Conservation (phyloP, 2,113 vertebrate species). For the Hemiscyllium ocellatum region DNA sequence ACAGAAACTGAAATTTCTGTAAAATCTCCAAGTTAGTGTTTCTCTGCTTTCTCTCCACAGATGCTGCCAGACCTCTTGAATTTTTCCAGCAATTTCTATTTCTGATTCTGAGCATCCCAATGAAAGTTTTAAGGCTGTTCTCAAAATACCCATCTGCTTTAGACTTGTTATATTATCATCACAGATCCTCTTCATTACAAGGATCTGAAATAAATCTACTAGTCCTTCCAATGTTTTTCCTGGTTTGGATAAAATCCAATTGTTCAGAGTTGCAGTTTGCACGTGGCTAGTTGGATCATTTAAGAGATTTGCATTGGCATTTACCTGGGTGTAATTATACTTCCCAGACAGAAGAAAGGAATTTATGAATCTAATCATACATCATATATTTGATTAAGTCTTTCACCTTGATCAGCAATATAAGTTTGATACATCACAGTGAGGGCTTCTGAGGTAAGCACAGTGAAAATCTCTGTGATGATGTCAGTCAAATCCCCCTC, state of each 20-base stretch:
- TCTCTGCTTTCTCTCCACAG: too few species aligned
- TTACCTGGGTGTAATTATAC: not conserved
- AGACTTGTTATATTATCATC: not conserved
- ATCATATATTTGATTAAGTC: not conserved
- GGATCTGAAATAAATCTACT: not conserved
- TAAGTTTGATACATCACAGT: too few species aligned
- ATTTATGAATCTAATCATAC: not conserved
- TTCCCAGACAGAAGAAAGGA: not conserved
- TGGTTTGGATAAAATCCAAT: not conserved
- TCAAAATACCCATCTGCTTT: not conserved
- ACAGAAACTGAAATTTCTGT: too few species aligned
- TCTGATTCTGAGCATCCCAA: not conserved
- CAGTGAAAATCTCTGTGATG: not conserved
- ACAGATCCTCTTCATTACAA: not conserved
- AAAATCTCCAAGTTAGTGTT: too few species aligned
- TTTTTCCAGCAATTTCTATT: too few species aligned
- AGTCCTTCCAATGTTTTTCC: not conserved
- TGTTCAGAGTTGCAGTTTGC: not conserved
- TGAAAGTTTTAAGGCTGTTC: not conserved
- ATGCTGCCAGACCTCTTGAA: too few species aligned
- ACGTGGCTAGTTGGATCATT: not conserved
- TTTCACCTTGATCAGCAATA: not conserved
- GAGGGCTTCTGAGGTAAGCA: not conserved
- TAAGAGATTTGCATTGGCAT: not conserved
- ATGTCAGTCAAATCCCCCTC: not conserved